Evolutionary conservation across 2,797 vertebrate species (phyloP).

Genomic region (Onychomys torridus): DNA sequence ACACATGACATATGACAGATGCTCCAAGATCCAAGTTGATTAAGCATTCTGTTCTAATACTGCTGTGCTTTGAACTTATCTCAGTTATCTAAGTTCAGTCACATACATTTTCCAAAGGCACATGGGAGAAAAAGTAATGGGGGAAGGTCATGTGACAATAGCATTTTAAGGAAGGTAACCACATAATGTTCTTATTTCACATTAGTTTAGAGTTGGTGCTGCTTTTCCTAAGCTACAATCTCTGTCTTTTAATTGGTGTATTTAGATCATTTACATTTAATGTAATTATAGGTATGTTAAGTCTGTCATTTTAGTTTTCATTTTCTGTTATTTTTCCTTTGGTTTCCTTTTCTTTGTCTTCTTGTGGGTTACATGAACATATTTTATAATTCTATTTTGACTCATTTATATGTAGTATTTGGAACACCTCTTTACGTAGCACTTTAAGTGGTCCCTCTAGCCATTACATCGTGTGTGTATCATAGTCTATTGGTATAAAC

Average conservation of each 20-base stretch:
- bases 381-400: slow-evolving; percentile 50
- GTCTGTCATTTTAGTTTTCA: slow-evolving; percentile 49
- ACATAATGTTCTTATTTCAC: background rate
- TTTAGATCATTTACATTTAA: slow-evolving; percentile 72
- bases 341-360: slow-evolving; percentile 3
- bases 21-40: background rate
- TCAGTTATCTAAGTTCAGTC: background rate
- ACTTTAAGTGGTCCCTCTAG: slow-evolving; percentile 11
- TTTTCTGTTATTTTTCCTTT: background rate
- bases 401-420: slow-evolving; percentile 12
- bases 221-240: background rate
- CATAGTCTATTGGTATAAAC: slow-evolving; percentile 30
- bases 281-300: slow-evolving; percentile 36
- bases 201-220: background rate
- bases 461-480: background rate
- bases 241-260: slow-evolving; percentile 46
- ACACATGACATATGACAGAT: background rate
- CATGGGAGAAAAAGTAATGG: background rate
- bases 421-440: background rate
- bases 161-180: slow-evolving; percentile 5
- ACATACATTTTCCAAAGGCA: background rate
- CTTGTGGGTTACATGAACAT: background rate
- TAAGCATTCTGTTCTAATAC: background rate
- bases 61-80: background rate
- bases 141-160: background rate